phyloP scores from a whole-genome alignment of 2,888 invertebrate genomes.

The Temnothorax rugatulus region DNA sequence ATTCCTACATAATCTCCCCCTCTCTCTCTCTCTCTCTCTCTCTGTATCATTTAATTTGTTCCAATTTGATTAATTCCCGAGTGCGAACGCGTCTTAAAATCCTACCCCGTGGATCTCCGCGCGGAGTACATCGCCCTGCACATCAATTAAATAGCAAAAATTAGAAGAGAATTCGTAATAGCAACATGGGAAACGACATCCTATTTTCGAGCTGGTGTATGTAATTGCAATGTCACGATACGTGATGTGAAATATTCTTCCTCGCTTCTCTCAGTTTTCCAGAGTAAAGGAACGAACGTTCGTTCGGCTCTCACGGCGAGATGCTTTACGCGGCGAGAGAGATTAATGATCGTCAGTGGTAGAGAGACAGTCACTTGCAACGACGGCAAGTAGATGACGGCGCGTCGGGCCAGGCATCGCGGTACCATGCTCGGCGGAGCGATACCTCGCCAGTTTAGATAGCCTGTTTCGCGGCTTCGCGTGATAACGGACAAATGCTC shows the following conservation, averaged over 20 bases:
- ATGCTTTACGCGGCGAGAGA: constrained; percentile 5
- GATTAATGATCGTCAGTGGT: constrained; percentile 54
- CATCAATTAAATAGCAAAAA: background rate
- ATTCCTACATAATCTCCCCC: background rate
- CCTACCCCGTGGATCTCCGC: background rate
- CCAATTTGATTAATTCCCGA: background rate
- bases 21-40: background rate
- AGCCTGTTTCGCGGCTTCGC: constrained; percentile 23
- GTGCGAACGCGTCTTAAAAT: background rate
- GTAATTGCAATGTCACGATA: background rate
- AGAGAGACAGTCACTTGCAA: constrained; percentile 39
- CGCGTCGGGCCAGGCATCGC: constrained; percentile 27
- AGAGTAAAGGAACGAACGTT: background rate
- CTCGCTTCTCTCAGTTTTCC: background rate
- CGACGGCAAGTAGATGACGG: constrained; percentile 39
- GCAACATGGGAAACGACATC: background rate
- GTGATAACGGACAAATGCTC: constrained; percentile 43
- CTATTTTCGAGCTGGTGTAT: background rate
- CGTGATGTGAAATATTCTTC: constrained; percentile 18
- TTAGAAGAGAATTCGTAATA: background rate
- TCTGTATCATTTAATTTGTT: background rate
- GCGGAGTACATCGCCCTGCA: background rate
- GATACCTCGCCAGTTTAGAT: constrained; percentile 1
- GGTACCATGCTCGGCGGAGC: constrained; percentile 6
- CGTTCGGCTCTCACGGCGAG: background rate